Conservation (phyloP, 2,888 invertebrate genomes). For the Euzophera pinguis region DNA sequence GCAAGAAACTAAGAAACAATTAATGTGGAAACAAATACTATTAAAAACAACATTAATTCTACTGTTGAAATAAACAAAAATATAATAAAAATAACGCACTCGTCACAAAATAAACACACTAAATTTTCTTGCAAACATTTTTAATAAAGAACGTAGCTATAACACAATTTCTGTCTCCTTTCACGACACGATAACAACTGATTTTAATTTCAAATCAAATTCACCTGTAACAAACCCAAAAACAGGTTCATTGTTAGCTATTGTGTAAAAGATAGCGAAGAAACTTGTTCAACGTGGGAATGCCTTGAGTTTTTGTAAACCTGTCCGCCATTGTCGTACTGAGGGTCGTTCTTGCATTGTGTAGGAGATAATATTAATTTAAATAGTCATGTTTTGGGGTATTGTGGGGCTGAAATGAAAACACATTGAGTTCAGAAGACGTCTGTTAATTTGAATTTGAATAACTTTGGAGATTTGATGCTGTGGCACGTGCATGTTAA, state of each 20-base stretch:
- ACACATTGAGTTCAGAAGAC: constrained; percentile 14
- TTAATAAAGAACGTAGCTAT: not conserved
- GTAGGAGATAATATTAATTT: constrained; percentile 5
- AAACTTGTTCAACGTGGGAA: constrained; percentile 35
- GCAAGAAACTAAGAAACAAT: not conserved
- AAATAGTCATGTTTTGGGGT: constrained; percentile 10
- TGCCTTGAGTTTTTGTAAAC: constrained; percentile 19
- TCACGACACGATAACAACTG: not conserved
- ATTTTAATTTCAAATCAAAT: constrained; percentile 4
- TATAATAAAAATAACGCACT: not conserved
- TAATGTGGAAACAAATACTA: too few species aligned
- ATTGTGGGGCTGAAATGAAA: constrained; percentile 12
- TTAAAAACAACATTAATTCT: too few species aligned
- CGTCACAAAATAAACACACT: not conserved
- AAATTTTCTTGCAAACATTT: not conserved
- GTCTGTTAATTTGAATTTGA: constrained; percentile 13
- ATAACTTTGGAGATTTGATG: constrained; percentile 12
- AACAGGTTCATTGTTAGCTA: constrained; percentile 25
- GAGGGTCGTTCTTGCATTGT: constrained; percentile 9
- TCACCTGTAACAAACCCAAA: constrained; percentile 19
- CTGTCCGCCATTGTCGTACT: constrained; percentile 17
- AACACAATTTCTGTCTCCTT: not conserved
- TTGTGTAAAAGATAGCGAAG: constrained; percentile 19
- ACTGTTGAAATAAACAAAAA: too few species aligned
- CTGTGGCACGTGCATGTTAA: constrained; percentile 11